A percentile compares a stretch with the other conserved stretches of the same genome.
Conservation (phyloP, 2,888 invertebrate genomes). For the Aethes cnicana region DNA sequence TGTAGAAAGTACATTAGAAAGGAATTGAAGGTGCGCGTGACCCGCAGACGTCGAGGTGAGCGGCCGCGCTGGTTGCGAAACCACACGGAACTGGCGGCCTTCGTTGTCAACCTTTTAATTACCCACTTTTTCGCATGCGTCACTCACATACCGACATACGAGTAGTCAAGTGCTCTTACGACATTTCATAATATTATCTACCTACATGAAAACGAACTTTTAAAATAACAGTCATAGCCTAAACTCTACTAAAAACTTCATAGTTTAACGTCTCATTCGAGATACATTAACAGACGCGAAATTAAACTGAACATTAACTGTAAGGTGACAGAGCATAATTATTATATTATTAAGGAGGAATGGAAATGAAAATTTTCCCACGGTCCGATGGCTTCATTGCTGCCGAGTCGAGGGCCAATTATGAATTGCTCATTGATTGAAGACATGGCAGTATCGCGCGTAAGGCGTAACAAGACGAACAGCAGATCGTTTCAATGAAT, state of each 20-base stretch:
- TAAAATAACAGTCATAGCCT: no score
- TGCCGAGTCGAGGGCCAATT: slow-evolving; percentile 11
- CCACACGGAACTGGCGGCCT: slow-evolving; percentile 72
- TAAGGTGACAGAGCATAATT: no score
- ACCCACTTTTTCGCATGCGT: slow-evolving; percentile 57
- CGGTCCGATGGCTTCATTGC: slow-evolving; percentile 20
- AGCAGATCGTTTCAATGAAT: no score
- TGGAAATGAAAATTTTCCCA: slow-evolving; percentile 23
- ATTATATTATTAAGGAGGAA: slow-evolving; percentile 15
- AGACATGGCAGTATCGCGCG: no score
- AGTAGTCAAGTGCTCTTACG: slow-evolving; percentile 26
- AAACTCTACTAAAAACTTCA: no score
- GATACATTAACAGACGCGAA: no score
- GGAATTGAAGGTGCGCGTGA: slow-evolving; percentile 78
- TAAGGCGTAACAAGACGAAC: no score
- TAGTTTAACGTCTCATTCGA: no score
- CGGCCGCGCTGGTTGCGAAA: slow-evolving; percentile 66
- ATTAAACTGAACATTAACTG: no score
- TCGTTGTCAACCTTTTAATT: slow-evolving; percentile 77
- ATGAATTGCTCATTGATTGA: slow-evolving; percentile 7
- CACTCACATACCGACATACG: slow-evolving; percentile 38
- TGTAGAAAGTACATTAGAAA: slow-evolving; percentile 81
- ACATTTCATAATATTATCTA: slow-evolving; percentile 28
- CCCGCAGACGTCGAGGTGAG: slow-evolving; percentile 69
- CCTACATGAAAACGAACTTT: slow-evolving; percentile 12